Evolutionary conservation across 2,888 invertebrate genomes (phyloP).

Genomic region (Pimpla rufipes): DNA sequence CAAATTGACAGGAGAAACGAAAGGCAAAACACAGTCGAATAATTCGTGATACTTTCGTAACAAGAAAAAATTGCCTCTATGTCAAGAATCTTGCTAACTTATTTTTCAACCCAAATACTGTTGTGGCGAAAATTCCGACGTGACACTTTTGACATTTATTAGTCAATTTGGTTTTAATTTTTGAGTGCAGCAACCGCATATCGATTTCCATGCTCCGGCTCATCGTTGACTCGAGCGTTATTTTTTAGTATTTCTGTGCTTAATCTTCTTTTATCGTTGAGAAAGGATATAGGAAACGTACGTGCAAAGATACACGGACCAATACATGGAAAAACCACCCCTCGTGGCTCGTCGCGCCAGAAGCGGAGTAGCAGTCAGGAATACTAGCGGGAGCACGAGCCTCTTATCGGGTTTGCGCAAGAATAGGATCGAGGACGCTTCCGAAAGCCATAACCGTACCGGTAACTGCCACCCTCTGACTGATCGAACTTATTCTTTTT

Average conservation of each 20-base stretch:
- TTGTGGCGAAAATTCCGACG: no score
- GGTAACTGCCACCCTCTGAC: constrained; percentile 85
- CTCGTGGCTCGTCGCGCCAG: background rate
- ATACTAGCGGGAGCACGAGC: constrained; percentile 72
- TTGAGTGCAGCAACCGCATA: no score
- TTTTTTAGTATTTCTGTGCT: background rate
- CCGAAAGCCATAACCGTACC: constrained; percentile 86
- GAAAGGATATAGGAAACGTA: constrained; percentile 66
- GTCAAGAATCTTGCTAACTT: no score
- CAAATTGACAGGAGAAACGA: background rate
- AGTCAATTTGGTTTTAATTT: no score
- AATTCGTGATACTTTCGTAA: no score
- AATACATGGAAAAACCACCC: constrained; percentile 61
- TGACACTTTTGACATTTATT: no score
- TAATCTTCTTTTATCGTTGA: constrained; percentile 17
- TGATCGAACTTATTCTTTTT: constrained; percentile 84
- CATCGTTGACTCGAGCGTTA: background rate
- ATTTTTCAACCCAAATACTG: no score
- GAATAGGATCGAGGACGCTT: constrained; percentile 85
- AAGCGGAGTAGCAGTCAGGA: background rate
- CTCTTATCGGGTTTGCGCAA: constrained; percentile 85
- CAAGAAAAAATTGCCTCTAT: no score
- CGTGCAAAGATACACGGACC: constrained; percentile 78
- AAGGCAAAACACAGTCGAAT: background rate
- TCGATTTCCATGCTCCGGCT: background rate